Percentiles rank a stretch among this genome's conserved stretches.
Conservation (phyloP, 2,797 vertebrate species). For the Kryptolebias ocellatus region DNA sequence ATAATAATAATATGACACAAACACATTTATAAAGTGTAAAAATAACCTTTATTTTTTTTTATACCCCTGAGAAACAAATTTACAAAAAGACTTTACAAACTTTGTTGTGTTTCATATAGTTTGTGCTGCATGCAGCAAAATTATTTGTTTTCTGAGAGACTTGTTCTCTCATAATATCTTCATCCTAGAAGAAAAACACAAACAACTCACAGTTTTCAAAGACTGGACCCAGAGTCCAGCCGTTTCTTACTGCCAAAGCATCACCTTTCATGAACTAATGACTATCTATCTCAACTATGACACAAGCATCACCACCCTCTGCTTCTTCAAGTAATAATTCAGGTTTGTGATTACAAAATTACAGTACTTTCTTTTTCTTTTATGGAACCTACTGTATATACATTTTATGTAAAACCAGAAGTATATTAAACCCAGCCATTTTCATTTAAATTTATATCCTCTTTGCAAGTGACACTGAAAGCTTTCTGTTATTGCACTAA, state of each 20-base stretch:
- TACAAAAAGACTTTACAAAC: slow-evolving; percentile 38
- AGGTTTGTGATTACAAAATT: background rate
- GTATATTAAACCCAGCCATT: slow-evolving; percentile 13
- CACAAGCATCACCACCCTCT: background rate
- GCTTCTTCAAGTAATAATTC: too few relatives aligned
- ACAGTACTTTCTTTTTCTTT: background rate
- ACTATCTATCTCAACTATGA: background rate
- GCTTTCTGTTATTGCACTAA: slow-evolving; percentile 19
- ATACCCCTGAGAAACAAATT: slow-evolving; percentile 38
- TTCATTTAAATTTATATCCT: slow-evolving; percentile 17
- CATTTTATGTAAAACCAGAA: slow-evolving; percentile 15
- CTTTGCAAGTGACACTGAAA: background rate
- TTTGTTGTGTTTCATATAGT: slow-evolving; percentile 18
- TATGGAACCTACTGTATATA: background rate
- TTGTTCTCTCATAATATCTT: slow-evolving; percentile 38
- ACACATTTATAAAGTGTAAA: slow-evolving; percentile 45
- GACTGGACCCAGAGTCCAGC: slow-evolving; percentile 17
- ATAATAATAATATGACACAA: background rate
- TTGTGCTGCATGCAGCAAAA: slow-evolving; percentile 29
- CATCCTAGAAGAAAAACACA: slow-evolving; percentile 23
- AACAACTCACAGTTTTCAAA: slow-evolving; percentile 31
- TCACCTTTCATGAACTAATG: slow-evolving; percentile 25
- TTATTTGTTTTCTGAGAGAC: slow-evolving; percentile 38
- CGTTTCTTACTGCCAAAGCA: slow-evolving; percentile 14
- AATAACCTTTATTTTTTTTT: slow-evolving; percentile 67